A percentile compares a stretch with the other conserved stretches of the same genome.
Evolutionary conservation across 2,888 invertebrate genomes (phyloP).

Genomic region (Drosophila neotestacea): DNA sequence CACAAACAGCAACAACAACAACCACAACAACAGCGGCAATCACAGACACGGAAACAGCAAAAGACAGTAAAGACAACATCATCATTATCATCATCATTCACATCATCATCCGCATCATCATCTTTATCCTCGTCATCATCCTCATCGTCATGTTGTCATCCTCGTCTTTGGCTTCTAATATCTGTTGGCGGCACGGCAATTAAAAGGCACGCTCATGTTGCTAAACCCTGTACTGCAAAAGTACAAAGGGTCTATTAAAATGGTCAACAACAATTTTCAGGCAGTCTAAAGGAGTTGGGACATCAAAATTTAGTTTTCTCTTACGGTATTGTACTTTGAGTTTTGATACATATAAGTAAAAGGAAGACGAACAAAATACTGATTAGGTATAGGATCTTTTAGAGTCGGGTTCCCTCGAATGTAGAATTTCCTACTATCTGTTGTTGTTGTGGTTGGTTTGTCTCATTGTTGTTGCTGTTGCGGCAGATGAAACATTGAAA

Average conservation of each 20-base stretch:
- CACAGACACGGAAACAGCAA: slow-evolving; percentile 41
- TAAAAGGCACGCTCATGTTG: slow-evolving; percentile 73
- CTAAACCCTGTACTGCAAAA: neutral
- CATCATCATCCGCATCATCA: slow-evolving; percentile 31
- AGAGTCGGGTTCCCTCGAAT: too few relatives aligned
- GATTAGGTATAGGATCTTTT: too few relatives aligned
- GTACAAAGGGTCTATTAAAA: too few relatives aligned
- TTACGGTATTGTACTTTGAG: too few relatives aligned
- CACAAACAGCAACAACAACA: slow-evolving; percentile 24
- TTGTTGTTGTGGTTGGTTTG: slow-evolving; percentile 32
- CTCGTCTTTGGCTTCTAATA: slow-evolving; percentile 63
- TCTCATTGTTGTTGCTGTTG: slow-evolving; percentile 42
- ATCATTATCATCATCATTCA: slow-evolving; percentile 25
- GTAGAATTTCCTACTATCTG: neutral
- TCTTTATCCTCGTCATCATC: slow-evolving; percentile 35
- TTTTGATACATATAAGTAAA: too few relatives aligned
- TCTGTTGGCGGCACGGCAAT: slow-evolving; percentile 77
- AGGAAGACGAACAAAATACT: too few relatives aligned
- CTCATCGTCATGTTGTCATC: slow-evolving; percentile 39
- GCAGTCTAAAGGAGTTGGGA: too few relatives aligned
- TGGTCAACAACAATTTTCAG: too few relatives aligned
- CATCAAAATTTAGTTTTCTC: too few relatives aligned
- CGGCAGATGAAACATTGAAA: slow-evolving; percentile 80
- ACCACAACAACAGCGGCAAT: slow-evolving; percentile 14
- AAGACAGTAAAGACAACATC: slow-evolving; percentile 26